Evolutionary conservation across 2,888 invertebrate species (phyloP).

Genomic region (Noctua pronuba): DNA sequence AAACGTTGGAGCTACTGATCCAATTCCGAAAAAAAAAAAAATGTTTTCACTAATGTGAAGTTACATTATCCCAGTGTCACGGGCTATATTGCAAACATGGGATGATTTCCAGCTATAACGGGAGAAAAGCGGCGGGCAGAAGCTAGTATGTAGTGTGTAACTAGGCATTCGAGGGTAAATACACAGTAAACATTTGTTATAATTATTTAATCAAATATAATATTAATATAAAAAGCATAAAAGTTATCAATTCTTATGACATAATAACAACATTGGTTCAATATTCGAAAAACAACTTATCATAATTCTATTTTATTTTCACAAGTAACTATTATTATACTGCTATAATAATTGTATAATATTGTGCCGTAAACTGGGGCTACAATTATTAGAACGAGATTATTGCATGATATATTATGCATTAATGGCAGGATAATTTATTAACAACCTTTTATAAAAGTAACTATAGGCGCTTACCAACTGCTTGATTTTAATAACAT

Average conservation of each 20-base stretch:
- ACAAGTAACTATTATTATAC: neutral
- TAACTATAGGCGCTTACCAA: neutral
- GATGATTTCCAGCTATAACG: too few species aligned
- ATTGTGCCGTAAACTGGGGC: neutral
- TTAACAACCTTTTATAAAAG: constrained; percentile 28
- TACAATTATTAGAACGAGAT: neutral
- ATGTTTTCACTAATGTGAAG: too few species aligned
- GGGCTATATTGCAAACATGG: too few species aligned
- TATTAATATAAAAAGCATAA: too few species aligned
- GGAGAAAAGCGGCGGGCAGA: too few species aligned
- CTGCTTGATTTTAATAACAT: constrained; percentile 20
- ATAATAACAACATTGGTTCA: constrained; percentile 35
- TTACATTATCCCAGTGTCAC: too few species aligned
- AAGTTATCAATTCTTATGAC: constrained; percentile 16
- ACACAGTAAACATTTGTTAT: neutral
- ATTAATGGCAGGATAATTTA: constrained; percentile 16
- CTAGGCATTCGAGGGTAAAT: neutral
- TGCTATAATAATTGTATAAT: neutral
- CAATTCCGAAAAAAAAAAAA: too few species aligned
- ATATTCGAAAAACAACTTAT: constrained; percentile 19
- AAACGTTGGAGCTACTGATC: too few species aligned
- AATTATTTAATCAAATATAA: too few species aligned
- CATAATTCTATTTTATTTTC: neutral
- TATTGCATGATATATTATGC: constrained; percentile 8
- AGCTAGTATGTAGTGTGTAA: too few species aligned